These are phyloP conservation scores for Dexiosoma caninum DNA, from an alignment of 2,888 invertebrate species.

Conservation along the genomic window DNA sequence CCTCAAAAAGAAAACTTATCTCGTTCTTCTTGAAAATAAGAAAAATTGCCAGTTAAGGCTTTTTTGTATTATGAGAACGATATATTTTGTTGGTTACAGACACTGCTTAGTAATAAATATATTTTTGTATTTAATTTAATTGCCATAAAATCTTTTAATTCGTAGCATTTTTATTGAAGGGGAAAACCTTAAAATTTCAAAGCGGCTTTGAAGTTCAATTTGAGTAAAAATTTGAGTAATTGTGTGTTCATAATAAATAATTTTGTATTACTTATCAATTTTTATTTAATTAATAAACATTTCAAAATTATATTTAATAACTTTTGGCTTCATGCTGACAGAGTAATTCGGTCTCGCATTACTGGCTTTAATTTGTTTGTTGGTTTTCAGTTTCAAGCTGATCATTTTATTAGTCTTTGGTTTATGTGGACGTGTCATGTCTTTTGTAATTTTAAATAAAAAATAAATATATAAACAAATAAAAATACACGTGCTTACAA, in stretches of 20 bases:
- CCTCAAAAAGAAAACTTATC: too few species aligned
- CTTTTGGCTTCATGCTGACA: neutral
- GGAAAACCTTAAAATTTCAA: neutral
- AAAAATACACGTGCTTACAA: conserved; percentile 30
- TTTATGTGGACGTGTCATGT: neutral
- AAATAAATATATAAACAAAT: neutral
- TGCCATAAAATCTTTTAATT: neutral
- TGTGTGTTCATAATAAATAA: neutral
- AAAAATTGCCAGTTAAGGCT: too few species aligned
- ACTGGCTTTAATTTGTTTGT: neutral
- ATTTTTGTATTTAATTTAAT: too few species aligned
- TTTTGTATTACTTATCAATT: neutral
- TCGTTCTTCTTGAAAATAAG: too few species aligned
- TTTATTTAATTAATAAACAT: neutral
- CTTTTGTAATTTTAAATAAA: neutral
- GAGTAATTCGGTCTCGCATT: neutral
- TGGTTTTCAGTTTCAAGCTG: conserved; percentile 23
- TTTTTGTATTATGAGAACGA: too few species aligned
- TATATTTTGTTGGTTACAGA: too few species aligned
- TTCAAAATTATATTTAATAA: neutral
- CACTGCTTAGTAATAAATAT: too few species aligned
- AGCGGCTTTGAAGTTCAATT: neutral
- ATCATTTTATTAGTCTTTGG: neutral
- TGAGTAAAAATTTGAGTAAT: neutral
- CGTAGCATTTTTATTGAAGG: neutral